phyloP scores from a whole-genome alignment of 1,140 invertebrate genomes.

The Orchestia grillus region DNA sequence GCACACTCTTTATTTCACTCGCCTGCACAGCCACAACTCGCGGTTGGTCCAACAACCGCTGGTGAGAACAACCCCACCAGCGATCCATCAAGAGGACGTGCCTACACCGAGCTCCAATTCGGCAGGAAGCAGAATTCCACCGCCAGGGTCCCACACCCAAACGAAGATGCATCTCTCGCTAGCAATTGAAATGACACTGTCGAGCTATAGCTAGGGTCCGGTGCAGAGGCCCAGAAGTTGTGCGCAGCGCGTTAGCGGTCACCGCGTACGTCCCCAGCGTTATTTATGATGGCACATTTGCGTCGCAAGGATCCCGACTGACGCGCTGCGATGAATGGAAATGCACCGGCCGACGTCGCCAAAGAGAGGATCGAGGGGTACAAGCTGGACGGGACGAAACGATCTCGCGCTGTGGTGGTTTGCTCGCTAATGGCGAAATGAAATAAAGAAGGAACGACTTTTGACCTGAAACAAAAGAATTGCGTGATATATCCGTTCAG shows the following conservation, averaged over 20 bases:
- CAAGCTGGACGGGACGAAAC: too few relatives aligned
- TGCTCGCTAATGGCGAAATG: too few relatives aligned
- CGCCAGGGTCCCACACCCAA: not conserved
- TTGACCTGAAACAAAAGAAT: too few relatives aligned
- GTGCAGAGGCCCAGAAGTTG: not conserved
- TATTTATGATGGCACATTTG: not conserved
- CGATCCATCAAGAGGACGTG: not conserved
- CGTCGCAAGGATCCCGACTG: not conserved
- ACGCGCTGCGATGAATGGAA: not conserved
- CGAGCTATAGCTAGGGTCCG: too few relatives aligned
- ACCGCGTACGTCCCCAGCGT: not conserved
- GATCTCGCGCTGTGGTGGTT: too few relatives aligned
- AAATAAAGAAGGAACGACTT: too few relatives aligned
- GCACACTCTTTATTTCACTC: not conserved
- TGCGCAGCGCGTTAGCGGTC: not conserved
- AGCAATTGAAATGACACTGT: not conserved
- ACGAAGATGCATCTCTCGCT: not conserved
- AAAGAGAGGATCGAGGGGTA: not conserved
- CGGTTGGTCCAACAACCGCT: not conserved
- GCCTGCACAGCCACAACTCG: not conserved
- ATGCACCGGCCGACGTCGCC: not conserved
- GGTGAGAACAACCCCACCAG: not conserved
- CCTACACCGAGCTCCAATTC: not conserved
- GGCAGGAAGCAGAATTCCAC: not conserved
- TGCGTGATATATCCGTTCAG: too few relatives aligned